These are phyloP conservation scores for Empis livida DNA, from an alignment of 2,888 invertebrate species.

Conservation along the genomic window DNA sequence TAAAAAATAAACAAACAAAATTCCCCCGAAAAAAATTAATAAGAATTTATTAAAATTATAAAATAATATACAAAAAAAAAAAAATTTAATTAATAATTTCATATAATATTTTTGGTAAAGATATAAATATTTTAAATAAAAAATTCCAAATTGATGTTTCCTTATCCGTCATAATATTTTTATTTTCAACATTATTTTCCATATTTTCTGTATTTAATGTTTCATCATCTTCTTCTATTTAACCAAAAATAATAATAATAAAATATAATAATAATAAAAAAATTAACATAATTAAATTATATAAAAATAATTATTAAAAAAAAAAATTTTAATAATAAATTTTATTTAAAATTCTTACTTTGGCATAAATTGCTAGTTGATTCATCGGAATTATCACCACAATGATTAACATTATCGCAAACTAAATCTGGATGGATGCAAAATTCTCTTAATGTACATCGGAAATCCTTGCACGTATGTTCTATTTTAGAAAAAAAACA, in stretches of 20 bases:
- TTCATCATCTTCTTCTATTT: neutral
- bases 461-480: slow-evolving; percentile 78
- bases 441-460: slow-evolving; percentile 75
- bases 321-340: neutral
- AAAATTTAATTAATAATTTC: neutral
- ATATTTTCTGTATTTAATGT: no score
- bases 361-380: slow-evolving; percentile 72
- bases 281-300: neutral
- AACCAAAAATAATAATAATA: neutral
- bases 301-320: neutral
- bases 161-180: no score
- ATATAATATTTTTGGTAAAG: no score
- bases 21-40: no score
- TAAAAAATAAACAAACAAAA: no score
- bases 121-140: no score
- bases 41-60: neutral
- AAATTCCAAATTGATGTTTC: no score
- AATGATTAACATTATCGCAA: slow-evolving; percentile 88
- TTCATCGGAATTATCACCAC: slow-evolving; percentile 88
- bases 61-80: neutral
- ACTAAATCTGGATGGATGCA: slow-evolving; percentile 85
- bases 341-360: slow-evolving; percentile 45
- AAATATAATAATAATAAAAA: neutral
- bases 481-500: no score
- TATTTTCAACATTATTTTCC: no score